These are phyloP conservation scores for Hyppa rectilinea DNA, from an alignment of 2,888 invertebrate species.

Conservation along the genomic window DNA sequence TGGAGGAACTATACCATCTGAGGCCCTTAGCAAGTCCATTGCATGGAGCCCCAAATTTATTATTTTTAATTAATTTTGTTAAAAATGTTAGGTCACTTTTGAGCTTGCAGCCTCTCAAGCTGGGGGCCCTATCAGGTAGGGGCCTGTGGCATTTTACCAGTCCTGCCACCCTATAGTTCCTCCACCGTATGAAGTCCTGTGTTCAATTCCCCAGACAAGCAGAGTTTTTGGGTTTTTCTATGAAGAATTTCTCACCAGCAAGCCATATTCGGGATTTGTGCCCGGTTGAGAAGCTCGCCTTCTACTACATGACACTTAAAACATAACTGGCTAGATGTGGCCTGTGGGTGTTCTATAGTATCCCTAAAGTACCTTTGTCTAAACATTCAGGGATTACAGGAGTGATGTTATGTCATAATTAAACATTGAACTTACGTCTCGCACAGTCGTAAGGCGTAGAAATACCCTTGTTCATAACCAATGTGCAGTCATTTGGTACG, in stretches of 20 bases:
- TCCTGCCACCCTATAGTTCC: no score
- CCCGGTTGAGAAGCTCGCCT: background rate
- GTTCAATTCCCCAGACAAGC: background rate
- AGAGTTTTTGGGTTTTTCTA: background rate
- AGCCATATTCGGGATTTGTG: background rate
- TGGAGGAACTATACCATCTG: no score
- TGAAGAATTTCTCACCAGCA: background rate
- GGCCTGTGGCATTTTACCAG: no score
- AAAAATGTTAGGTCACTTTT: no score
- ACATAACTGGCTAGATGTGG: no score
- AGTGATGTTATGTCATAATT: background rate
- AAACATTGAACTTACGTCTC: conserved; percentile 91
- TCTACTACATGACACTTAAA: background rate
- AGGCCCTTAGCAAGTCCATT: no score
- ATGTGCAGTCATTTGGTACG: conserved; percentile 92
- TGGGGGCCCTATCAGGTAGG: no score
- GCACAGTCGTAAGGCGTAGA: conserved; percentile 98
- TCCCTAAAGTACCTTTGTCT: no score
- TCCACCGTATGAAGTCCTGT: background rate
- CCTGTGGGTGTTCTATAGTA: background rate
- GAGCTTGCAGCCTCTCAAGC: no score
- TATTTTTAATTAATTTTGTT: no score
- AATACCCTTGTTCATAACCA: conserved; percentile 97
- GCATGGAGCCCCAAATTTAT: no score
- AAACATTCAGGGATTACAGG: background rate